A percentile compares a stretch with the other conserved stretches of the same genome.
These are phyloP conservation scores for Sciurus niger DNA, from an alignment of 2,113 vertebrate species.

Conservation along the genomic window DNA sequence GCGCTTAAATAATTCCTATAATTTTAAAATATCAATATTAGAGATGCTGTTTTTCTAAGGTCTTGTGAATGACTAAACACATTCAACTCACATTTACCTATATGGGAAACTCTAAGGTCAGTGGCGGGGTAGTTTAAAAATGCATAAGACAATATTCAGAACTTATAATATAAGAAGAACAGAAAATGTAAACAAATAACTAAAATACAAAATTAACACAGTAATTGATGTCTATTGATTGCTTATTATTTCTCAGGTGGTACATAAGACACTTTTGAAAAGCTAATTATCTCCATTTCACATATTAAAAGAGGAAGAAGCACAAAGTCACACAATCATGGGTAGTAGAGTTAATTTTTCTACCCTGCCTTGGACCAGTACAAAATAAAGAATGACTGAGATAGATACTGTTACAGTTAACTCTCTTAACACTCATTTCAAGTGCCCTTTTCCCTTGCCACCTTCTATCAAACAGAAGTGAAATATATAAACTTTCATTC, in stretches of 20 bases:
- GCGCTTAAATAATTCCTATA: background rate
- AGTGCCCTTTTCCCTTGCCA: background rate
- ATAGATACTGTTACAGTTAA: background rate
- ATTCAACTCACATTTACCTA: constrained; percentile 5
- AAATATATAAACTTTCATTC: background rate
- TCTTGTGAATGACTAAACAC: constrained; percentile 26
- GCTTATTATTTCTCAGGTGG: background rate
- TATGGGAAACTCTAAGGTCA: background rate
- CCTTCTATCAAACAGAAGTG: background rate
- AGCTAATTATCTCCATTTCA: background rate
- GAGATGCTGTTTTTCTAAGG: constrained; percentile 31
- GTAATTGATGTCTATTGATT: background rate
- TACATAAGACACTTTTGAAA: background rate
- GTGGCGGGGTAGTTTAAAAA: background rate
- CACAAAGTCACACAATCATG: background rate
- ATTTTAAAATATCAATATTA: constrained; percentile 23
- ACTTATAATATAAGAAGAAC: background rate
- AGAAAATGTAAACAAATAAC: background rate
- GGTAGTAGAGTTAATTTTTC: background rate
- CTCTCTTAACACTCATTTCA: background rate
- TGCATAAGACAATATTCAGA: background rate
- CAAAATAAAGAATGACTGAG: background rate
- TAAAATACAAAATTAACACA: background rate
- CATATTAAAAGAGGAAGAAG: background rate
- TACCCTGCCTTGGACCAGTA: background rate